Base-by-base conservation (phyloP, 2,113 vertebrate genomes). In the Synodontis membranacea region DNA sequence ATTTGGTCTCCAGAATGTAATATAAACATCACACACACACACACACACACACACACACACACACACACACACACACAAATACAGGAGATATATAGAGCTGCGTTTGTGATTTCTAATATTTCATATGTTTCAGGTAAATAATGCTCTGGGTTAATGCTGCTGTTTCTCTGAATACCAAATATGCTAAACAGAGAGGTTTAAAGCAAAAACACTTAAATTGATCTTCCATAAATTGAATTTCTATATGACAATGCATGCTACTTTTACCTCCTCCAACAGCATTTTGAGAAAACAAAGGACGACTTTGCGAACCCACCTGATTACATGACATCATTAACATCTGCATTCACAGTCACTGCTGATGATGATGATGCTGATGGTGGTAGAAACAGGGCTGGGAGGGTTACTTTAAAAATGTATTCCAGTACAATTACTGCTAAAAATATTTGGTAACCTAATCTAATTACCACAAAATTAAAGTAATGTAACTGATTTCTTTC, bases 11-110 rank as follows among this genome's bases (percentile, higher is more conserved):
- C n/a, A n/a, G n/a, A n/a, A n/a, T n/a, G n/a, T n/a, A n/a, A n/a
- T n/a, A n/a, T n/a, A n/a, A n/a, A 0, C 37, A 42, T 14, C 11
- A 4, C 5, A 25, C 11, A 3, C 17, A 66, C 64, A 66, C 64
- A 68, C 64, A 68, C 31, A 68, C 31, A 66, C 64, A 66, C 64
- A 68, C 31, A 66, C 62, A 66, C 62, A 66, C 62, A 31, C n/a
- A 64, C n/a, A 62, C 58, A 60, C 58, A 60, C 58, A 60, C 58
- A 60, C 50, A 46, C 46, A 54, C 21, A 25, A 19, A 23, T 58
- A 58, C 25, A 60, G 28, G 58, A 60, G 28, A 28, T 28, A 62
- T 62, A 60, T 62, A n/a, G 28, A 12, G 10, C 28, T n/a, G 11
- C 58, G 12, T 12, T 62, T 62, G 28, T 62, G 60, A 12, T n/a